Conservation (phyloP, 2,113 vertebrate genomes). For the Anser brachyrhynchus region DNA sequence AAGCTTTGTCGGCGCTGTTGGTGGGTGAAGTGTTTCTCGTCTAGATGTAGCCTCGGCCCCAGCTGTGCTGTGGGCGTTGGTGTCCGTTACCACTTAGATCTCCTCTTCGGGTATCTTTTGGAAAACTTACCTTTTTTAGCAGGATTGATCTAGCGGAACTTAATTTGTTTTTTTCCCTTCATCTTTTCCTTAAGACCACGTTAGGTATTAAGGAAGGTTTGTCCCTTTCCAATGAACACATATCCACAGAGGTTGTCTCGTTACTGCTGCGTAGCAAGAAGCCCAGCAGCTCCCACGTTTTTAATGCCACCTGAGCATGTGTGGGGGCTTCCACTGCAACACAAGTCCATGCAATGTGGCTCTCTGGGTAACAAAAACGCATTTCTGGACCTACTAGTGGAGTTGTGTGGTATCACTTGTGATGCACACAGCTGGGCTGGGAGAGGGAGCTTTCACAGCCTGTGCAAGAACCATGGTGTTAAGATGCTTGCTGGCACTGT, state of each 20-base stretch:
- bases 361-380: not conserved
- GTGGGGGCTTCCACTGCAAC: not conserved
- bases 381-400: fast-evolving
- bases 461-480: fast-evolving
- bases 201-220: not conserved
- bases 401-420: not conserved
- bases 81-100: not conserved
- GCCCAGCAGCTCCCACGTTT: fast-evolving
- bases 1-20: fast-evolving
- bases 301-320: fast-evolving
- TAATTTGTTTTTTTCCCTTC: fast-evolving
- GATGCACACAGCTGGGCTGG: not conserved
- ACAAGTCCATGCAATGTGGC: not conserved
- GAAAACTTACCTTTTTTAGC: not conserved
- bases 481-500: fast-evolving
- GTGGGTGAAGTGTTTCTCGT: fast-evolving
- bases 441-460: not conserved
- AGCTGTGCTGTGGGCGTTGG: not conserved
- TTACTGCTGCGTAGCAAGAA: too few species aligned
- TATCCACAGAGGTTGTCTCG: not conserved
- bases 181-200: not conserved
- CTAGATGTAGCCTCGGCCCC: fast-evolving
- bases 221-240: fast-evolving
- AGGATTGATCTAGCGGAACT: not conserved
- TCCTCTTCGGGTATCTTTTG: not conserved